Evolutionary conservation across 2,113 vertebrate species (phyloP).

Genomic region (Suricata suricatta): DNA sequence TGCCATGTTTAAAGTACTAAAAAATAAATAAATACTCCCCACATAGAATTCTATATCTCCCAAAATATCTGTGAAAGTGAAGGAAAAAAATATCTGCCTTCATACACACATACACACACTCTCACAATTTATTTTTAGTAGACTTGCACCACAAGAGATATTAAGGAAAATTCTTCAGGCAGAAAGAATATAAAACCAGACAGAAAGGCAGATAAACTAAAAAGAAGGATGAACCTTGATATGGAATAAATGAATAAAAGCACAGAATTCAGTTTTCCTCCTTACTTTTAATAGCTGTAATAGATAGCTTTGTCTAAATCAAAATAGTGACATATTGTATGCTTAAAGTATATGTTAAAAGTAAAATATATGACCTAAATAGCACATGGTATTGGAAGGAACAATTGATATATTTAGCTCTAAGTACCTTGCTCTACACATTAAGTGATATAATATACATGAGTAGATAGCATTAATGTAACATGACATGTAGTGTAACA

Average conservation of each 20-base stretch:
- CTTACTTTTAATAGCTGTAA: neutral
- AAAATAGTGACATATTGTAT: neutral
- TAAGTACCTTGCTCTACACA: neutral
- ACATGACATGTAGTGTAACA: neutral
- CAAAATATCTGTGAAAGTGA: neutral
- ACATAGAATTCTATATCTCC: neutral
- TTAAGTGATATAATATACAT: neutral
- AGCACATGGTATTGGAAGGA: neutral
- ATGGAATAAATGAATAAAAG: neutral
- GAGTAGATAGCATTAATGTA: neutral
- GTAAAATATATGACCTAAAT: neutral
- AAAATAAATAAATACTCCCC: neutral
- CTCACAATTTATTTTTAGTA: neutral
- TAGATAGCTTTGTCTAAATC: neutral
- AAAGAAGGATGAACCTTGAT: neutral
- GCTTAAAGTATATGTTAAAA: neutral
- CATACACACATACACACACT: neutral
- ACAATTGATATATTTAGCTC: neutral
- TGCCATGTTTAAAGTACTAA: neutral
- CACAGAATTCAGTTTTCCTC: neutral
- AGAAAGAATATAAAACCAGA: neutral
- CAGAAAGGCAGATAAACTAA: neutral
- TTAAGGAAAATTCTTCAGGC: neutral
- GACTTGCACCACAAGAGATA: neutral
- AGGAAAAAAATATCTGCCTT: neutral